phyloP scores from a whole-genome alignment of 2,888 invertebrate species.

The Venustoraphidia nigricollis region DNA sequence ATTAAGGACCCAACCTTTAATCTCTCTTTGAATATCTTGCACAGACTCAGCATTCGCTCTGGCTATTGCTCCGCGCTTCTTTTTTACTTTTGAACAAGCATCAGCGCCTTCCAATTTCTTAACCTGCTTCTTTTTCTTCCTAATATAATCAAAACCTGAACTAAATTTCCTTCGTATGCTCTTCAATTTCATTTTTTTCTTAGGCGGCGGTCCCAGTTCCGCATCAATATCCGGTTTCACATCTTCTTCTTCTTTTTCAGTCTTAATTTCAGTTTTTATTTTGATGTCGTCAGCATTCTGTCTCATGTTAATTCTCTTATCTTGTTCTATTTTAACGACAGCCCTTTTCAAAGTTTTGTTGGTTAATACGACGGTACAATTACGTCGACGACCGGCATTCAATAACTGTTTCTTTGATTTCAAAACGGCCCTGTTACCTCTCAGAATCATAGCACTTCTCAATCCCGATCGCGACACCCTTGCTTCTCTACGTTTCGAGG shows the following conservation, averaged over 20 bases:
- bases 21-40: constrained; percentile 69
- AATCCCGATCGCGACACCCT: constrained; percentile 1
- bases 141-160: constrained; percentile 77
- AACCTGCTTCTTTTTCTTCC: constrained; percentile 69
- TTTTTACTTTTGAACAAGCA: constrained; percentile 22
- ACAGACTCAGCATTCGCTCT: constrained; percentile 47
- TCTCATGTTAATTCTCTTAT: constrained; percentile 7
- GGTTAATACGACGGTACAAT: too few species aligned
- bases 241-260: constrained; percentile 20
- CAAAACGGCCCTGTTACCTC: constrained; percentile 1
- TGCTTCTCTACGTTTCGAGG: constrained; percentile 24
- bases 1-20: constrained; percentile 83
- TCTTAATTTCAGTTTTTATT: constrained; percentile 17
- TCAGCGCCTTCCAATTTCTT: constrained; percentile 26
- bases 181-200: constrained; percentile 44
- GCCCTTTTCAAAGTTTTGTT: background rate
- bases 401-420: background rate
- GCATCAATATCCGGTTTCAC: constrained; percentile 24
- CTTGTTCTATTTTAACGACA: background rate
- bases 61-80: constrained; percentile 29
- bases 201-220: constrained; percentile 17
- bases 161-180: constrained; percentile 61
- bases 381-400: too few species aligned
- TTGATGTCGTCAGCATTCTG: constrained; percentile 17
- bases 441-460: constrained; percentile 3